Evolutionary conservation across 2,113 vertebrate species (phyloP).

Genomic region (Hemichromis elongatus): DNA sequence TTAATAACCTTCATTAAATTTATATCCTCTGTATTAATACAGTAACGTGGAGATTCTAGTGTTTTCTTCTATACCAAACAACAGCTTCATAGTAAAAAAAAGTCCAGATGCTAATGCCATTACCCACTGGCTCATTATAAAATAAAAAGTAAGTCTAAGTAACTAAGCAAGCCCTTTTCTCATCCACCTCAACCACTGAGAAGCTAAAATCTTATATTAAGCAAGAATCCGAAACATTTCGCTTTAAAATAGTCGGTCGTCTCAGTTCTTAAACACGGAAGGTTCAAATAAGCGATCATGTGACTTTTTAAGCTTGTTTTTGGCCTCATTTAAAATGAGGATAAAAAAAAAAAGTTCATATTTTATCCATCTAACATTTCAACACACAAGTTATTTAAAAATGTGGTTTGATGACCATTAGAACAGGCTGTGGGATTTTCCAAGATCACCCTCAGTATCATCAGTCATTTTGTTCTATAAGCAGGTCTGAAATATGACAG

Average conservation of each 20-base stretch:
- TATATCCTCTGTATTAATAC: accelerated
- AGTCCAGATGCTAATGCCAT: background rate
- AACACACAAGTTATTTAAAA: accelerated
- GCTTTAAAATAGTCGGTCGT: background rate
- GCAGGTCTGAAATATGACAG: too few species aligned
- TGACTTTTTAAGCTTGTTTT: background rate
- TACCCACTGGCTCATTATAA: background rate
- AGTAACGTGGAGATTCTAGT: background rate
- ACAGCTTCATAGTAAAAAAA: background rate
- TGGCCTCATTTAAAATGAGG: background rate
- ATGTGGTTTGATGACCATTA: background rate
- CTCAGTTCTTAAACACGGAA: background rate
- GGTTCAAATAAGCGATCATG: accelerated
- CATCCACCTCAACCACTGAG: too few species aligned
- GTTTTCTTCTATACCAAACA: background rate
- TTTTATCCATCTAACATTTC: background rate
- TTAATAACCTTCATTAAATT: background rate
- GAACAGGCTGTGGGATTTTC: background rate
- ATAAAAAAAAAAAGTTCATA: background rate
- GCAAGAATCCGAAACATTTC: background rate
- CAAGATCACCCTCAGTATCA: too few species aligned
- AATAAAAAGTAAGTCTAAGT: background rate
- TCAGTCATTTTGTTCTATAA: too few species aligned
- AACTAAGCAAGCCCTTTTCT: too few species aligned
- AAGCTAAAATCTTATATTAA: background rate